Conservation (phyloP, 2,888 invertebrate species). For the Agrypnus murinus region DNA sequence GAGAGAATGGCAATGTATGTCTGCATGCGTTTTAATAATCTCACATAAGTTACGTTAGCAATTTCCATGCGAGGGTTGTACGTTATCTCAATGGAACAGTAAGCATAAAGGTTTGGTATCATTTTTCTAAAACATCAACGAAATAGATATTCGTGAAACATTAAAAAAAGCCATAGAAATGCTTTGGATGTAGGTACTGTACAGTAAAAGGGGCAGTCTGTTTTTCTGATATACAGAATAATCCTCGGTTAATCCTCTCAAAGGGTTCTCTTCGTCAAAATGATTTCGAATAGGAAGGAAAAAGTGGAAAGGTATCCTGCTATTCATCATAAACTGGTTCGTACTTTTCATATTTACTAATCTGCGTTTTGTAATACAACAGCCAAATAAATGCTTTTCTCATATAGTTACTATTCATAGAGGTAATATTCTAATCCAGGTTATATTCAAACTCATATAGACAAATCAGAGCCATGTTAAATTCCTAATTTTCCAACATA, state of each 20-base stretch:
- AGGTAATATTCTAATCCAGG: too few relatives aligned
- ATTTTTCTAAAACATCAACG: background rate
- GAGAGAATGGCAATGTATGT: constrained; percentile 56
- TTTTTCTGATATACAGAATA: constrained; percentile 14
- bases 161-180: too few relatives aligned
- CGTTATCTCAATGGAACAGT: constrained; percentile 6
- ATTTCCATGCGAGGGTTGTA: constrained; percentile 12
- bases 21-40: constrained; percentile 61
- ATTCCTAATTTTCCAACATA: constrained; percentile 35
- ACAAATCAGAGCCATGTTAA: background rate
- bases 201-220: background rate
- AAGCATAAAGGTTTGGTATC: background rate
- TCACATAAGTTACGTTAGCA: constrained; percentile 57
- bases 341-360: constrained; percentile 36
- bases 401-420: too few relatives aligned
- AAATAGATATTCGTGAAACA: too few relatives aligned
- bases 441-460: too few relatives aligned
- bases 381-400: too few relatives aligned
- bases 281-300: constrained; percentile 25
- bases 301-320: constrained; percentile 14
- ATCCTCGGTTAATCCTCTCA: constrained; percentile 30
- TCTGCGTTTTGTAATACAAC: constrained; percentile 21
- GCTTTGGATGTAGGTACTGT: too few relatives aligned
- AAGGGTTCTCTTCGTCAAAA: constrained; percentile 36
- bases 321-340: constrained; percentile 31